Evolutionary conservation across 2,888 invertebrate genomes (phyloP), one percentile per base, ranked within the genome.

Genomic region (Marronus borbonicus): DNA sequence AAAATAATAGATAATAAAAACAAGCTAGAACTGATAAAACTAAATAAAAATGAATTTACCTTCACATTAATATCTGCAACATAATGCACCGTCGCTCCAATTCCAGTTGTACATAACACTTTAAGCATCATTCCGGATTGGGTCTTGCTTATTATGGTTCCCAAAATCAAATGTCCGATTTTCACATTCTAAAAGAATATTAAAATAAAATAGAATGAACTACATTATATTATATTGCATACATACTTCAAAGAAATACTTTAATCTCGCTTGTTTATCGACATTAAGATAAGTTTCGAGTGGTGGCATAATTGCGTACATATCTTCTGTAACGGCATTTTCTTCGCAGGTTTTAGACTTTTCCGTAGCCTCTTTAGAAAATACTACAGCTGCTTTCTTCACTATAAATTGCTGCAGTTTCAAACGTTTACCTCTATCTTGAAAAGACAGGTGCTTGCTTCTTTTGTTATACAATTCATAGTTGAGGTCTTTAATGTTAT

Each of bases 321-420:
- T 91, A 88, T 95, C 94, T 80, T 91, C 91, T 65, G 91, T 89
- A 60, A 85, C 78, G 36, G 90, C 88, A 80, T 91, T 87, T 77
- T 89, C 90, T 39, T 90, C 90, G 0, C 90, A 88, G 3, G 89
- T 88, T 44, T 91, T 90, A 24, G 89, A 85, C 81, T 90, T 90
- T 80, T 91, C 90, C 86, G 86, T 50, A 90, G 86, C 49, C 88
- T 90, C 81, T 88, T 87, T 87, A 91, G 87, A 93, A 87, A 95
- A 97, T 81, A 97, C 90, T 70, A 93, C 91, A 85, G 92, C 92
- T 1, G 96, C 95, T 88, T 97, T 97, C 85, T 95, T 95, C 10
- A 95, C 94, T 84, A 97, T 92, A 88, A 97, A 97, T 85, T 96
- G 95, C 86, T 96, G 96, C 60, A 97, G 90, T 86, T 96, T 96